phyloP scores from a whole-genome alignment of 2,113 vertebrate genomes.

The Corapipo altera region DNA sequence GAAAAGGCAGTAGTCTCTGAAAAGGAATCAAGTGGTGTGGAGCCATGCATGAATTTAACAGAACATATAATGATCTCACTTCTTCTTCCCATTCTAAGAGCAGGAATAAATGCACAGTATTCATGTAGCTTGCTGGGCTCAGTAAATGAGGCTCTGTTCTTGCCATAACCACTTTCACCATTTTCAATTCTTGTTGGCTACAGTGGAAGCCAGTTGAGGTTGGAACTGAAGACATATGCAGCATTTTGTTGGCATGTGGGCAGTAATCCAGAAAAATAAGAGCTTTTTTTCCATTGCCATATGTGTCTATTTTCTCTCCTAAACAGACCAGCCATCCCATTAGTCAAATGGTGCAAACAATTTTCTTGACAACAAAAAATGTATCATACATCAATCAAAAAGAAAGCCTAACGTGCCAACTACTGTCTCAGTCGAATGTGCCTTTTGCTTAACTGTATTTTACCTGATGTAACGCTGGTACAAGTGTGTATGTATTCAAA shows the following conservation, averaged over 20 bases:
- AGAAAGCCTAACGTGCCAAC: not conserved
- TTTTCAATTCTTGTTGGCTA: not conserved
- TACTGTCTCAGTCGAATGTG: not conserved
- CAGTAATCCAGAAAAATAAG: constrained; percentile 13
- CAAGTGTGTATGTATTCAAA: not conserved
- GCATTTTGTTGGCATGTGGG: not conserved
- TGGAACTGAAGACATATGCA: not conserved
- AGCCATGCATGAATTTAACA: not conserved
- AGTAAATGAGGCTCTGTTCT: not conserved
- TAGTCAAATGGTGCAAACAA: constrained; percentile 34
- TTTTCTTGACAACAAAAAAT: not conserved
- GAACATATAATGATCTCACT: not conserved
- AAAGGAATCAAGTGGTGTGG: not conserved
- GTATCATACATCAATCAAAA: not conserved
- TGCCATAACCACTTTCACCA: not conserved
- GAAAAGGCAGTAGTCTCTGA: not conserved
- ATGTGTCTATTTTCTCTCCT: constrained; percentile 5
- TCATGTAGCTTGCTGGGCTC: not conserved
- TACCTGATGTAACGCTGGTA: not conserved
- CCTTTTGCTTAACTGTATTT: not conserved
- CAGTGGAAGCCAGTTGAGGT: not conserved
- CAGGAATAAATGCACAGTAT: not conserved
- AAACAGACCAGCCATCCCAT: constrained; percentile 3
- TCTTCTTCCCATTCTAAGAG: not conserved
- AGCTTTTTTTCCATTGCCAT: not conserved